Percentiles rank a stretch among this genome's conserved stretches.
phyloP scores from a whole-genome alignment of 2,888 invertebrate species.

The Malthinus seriepunctatus region DNA sequence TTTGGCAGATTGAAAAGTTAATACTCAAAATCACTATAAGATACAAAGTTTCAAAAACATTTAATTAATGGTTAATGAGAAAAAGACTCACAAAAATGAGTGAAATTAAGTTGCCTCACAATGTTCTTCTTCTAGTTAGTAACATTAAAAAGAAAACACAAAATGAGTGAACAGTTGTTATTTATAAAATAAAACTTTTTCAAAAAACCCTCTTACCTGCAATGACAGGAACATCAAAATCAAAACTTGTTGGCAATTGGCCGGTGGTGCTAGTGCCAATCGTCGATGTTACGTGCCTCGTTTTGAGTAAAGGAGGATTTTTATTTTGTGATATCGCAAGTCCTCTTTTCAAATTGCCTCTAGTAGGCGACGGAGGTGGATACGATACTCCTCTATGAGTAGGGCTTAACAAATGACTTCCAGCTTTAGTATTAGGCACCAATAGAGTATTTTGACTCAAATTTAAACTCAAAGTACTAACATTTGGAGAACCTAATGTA shows the following conservation, averaged over 20 bases:
- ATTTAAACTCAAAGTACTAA: conserved; percentile 48
- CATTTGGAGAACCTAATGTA: conserved; percentile 54
- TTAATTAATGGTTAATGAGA: conserved; percentile 22
- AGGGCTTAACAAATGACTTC: conserved; percentile 58
- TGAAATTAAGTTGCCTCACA: conserved; percentile 51
- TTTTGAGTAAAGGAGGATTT: conserved; percentile 81
- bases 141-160: conserved; percentile 32
- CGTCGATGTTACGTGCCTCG: conserved; percentile 65
- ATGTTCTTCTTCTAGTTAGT: conserved; percentile 52
- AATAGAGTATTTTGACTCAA: conserved; percentile 59
- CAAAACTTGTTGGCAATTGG: conserved; percentile 51
- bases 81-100: conserved; percentile 49
- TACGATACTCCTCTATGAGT: conserved; percentile 77
- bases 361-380: conserved; percentile 78
- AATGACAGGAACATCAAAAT: conserved; percentile 57
- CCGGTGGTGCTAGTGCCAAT: conserved; percentile 39
- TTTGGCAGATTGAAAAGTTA: too few relatives aligned
- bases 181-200: not conserved
- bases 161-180: conserved; percentile 16
- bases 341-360: conserved; percentile 67
- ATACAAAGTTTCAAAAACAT: conserved; percentile 15
- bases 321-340: conserved; percentile 74
- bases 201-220: conserved; percentile 48
- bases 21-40: too few relatives aligned
- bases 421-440: conserved; percentile 57